Percentiles rank a stretch among this genome's conserved stretches.
Evolutionary conservation across 2,113 vertebrate species (phyloP).

Genomic region (Mus spicilegus): DNA sequence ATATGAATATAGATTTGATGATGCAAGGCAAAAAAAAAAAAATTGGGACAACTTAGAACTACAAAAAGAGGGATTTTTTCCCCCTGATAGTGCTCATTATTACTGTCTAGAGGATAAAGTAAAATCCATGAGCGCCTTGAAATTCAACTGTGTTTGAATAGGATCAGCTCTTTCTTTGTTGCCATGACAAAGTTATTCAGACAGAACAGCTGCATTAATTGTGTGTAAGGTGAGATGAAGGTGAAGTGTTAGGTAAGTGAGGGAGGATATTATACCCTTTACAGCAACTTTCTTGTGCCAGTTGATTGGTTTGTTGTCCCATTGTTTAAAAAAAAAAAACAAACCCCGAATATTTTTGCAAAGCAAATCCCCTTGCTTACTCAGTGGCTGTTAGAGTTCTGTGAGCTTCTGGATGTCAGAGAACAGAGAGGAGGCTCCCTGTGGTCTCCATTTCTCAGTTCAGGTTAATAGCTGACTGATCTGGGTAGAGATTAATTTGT

Average conservation of each 20-base stretch:
- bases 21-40: slow-evolving; percentile 57
- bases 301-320: slow-evolving; percentile 13
- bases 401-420: neutral
- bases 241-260: slow-evolving; percentile 55
- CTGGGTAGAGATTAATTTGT: slow-evolving; percentile 10
- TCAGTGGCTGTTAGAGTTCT: slow-evolving; percentile 42
- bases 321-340: slow-evolving; percentile 11
- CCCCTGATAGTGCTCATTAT: slow-evolving; percentile 35
- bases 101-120: slow-evolving; percentile 23
- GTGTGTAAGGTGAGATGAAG: slow-evolving; percentile 60
- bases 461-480: slow-evolving; percentile 36
- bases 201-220: slow-evolving; percentile 28
- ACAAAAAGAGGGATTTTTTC: neutral
- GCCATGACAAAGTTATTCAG: slow-evolving; percentile 47
- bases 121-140: slow-evolving; percentile 10
- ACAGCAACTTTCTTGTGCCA: neutral
- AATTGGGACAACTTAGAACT: slow-evolving; percentile 49
- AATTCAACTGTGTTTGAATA: slow-evolving; percentile 51
- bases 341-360: slow-evolving; percentile 39
- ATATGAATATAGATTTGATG: slow-evolving; percentile 46
- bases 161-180: slow-evolving; percentile 51
- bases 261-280: slow-evolving; percentile 22
- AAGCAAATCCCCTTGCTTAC: slow-evolving; percentile 29
- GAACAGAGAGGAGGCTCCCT: neutral
- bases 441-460: slow-evolving; percentile 36